A percentile compares a stretch with the other conserved stretches of the same genome.
These are phyloP conservation scores for Chaetops frenatus DNA, from an alignment of 2,113 vertebrate species.

Conservation along the genomic window DNA sequence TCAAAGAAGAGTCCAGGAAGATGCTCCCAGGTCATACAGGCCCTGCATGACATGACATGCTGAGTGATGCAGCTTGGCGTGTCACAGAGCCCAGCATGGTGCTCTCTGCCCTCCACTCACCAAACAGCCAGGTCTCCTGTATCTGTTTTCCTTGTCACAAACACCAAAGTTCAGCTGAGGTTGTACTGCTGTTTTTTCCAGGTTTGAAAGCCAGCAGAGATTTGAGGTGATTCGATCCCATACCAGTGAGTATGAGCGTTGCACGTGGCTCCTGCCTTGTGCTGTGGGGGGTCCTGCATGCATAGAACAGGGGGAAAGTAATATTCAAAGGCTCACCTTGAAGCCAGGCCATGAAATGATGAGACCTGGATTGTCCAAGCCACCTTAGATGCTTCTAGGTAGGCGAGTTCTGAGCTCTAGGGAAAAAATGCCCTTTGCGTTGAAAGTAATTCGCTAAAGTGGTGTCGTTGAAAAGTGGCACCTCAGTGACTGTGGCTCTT, in stretches of 20 bases:
- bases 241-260: slow-evolving; percentile 40
- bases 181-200: neutral
- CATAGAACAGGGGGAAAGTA: accelerated
- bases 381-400: neutral
- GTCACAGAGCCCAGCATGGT: neutral
- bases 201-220: neutral
- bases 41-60: accelerated
- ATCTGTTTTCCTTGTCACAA: neutral
- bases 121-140: neutral
- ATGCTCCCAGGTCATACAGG: accelerated
- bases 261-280: accelerated
- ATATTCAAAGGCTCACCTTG: neutral
- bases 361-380: neutral
- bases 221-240: slow-evolving; percentile 37
- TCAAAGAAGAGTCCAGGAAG: neutral
- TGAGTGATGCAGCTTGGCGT: accelerated
- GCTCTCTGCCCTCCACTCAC: neutral
- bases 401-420: neutral
- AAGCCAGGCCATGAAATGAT: neutral
- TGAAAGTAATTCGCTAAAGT: neutral
- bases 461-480: accelerated
- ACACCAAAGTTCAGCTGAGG: neutral
- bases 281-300: neutral
- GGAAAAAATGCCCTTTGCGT: neutral
- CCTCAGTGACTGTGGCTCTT: neutral